Evolutionary conservation across 2,113 vertebrate species (phyloP), one percentile per base, ranked within the genome.

Genomic region (Uria lomvia): DNA sequence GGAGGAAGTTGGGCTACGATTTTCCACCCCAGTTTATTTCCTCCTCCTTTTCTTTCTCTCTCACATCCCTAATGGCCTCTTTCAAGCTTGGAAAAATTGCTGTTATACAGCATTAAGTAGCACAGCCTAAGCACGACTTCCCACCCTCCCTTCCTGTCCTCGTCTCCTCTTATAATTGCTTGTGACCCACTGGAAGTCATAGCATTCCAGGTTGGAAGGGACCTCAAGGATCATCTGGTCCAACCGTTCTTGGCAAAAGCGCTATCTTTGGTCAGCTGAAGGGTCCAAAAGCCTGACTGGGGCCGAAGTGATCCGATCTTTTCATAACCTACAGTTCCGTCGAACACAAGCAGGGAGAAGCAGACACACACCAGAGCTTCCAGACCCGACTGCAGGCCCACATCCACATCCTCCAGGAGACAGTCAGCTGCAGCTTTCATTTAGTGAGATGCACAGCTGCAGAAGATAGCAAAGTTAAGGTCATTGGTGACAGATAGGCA

Each of bases 1-100:
- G 0, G 7, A 40, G 29, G 24, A 70, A 88, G 12, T 0, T 16
- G 9, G 66, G 15, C 17, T 38, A 15, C 0, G 2, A n/a, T 71
- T 86, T 88, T 50, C 38, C 47, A 11, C 6, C 34, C 27, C 36
- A 65, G 18, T 2, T 75, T 36, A 40, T 45, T 86, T 79, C 20
- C 16, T 70, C 15, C 19, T 52, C 67, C 30, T 81, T 22, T 60
- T 27, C 32, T 65, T 85, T 34, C 36, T 42, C 36, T 50, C 43
- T 49, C 59, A 32, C 8, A 80, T 22, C 5, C 27, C 49, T 84
- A 67, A 19, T 9, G 15, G 7, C 15, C 68, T 81, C 56, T 70
- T 88, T 60, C 38, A 73, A n/a, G 43, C 43, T 58, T 56, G 26
- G 15, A 81, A 86, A 63, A 72, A 11, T 4, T 8, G 19, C 19